These are phyloP conservation scores for Camponotus pennsylvanicus DNA, from an alignment of 1,140 invertebrate species.

Conservation along the genomic window DNA sequence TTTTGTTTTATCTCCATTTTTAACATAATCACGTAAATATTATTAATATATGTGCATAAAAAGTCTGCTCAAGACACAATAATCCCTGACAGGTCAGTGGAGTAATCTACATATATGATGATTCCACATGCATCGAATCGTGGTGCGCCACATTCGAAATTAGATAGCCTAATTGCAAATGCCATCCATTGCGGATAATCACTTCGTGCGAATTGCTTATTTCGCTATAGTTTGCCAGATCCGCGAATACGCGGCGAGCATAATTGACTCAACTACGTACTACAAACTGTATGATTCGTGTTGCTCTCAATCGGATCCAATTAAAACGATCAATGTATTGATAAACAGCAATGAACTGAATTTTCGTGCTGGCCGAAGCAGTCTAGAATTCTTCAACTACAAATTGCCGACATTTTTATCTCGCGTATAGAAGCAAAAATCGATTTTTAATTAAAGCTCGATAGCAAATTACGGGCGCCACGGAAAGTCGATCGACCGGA, in stretches of 20 bases:
- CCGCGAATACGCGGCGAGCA: neutral
- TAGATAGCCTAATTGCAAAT: constrained; percentile 67
- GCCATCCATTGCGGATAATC: constrained; percentile 37
- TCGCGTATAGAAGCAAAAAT: neutral
- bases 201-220: constrained; percentile 38
- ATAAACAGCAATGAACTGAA: neutral
- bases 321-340: constrained; percentile 19
- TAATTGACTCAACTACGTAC: constrained; percentile 1
- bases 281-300: constrained; percentile 29
- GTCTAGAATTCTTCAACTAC: neutral
- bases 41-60: constrained; percentile 24
- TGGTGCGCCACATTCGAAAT: constrained; percentile 54
- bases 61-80: constrained; percentile 34
- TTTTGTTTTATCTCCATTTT: neutral
- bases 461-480: neutral
- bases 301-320: constrained; percentile 13
- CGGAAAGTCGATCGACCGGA: neutral
- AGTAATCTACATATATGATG: neutral
- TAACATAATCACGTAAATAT: neutral
- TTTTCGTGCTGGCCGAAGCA: neutral
- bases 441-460: constrained; percentile 30
- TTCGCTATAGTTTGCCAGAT: constrained; percentile 36
- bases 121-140: constrained; percentile 47
- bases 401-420: constrained; percentile 7
- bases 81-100: constrained; percentile 7